phyloP scores from a whole-genome alignment of 2,888 invertebrate genomes.

The Cyrtodaria siliqua region DNA sequence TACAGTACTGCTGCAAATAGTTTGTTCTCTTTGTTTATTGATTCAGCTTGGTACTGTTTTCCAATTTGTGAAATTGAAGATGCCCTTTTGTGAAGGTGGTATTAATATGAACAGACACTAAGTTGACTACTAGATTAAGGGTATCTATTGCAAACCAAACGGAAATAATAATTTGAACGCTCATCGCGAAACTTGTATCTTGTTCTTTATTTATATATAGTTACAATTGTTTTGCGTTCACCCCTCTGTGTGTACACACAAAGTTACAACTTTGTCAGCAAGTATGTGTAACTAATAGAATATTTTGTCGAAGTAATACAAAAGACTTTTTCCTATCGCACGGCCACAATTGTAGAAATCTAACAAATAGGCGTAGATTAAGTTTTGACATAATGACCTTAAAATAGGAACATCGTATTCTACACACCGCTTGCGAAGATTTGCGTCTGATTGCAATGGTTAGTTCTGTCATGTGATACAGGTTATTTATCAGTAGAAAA shows the following conservation, averaged over 20 bases:
- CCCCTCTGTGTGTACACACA: no score
- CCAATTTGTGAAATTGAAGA: no score
- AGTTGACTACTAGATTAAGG: slow-evolving; percentile 6
- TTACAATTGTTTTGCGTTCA: no score
- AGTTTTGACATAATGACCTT: slow-evolving; percentile 25
- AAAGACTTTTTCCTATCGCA: slow-evolving; percentile 29
- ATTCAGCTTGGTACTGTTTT: no score
- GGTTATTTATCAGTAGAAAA: no score
- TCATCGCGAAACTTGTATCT: no score
- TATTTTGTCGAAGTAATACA: slow-evolving; percentile 25
- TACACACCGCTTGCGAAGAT: slow-evolving; percentile 1
- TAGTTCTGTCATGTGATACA: no score
- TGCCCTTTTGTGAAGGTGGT: no score
- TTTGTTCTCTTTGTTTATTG: no score
- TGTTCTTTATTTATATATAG: no score
- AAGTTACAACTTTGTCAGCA: slow-evolving; percentile 24
- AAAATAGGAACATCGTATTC: slow-evolving; percentile 35
- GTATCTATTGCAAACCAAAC: slow-evolving; percentile 19
- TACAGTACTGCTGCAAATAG: no score
- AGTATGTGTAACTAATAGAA: slow-evolving; percentile 45
- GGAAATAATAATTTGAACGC: slow-evolving; percentile 43
- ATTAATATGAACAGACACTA: no score
- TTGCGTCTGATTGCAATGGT: not conserved
- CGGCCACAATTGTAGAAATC: slow-evolving; percentile 26
- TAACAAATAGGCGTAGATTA: slow-evolving; percentile 5